Conservation (phyloP, 2,797 vertebrate species). For the Myripristis murdjan region DNA sequence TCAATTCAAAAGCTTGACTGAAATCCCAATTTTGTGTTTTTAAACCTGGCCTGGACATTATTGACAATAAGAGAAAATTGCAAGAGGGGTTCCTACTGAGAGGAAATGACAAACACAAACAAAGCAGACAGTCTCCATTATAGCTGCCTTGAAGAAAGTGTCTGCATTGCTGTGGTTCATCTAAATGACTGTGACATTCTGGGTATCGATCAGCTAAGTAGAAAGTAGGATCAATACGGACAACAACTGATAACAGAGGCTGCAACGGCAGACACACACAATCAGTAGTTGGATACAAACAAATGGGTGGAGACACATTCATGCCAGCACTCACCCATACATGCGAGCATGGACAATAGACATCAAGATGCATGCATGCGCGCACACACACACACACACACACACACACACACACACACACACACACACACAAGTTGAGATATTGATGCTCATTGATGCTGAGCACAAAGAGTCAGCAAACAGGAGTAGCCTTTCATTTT, state of each 20-base stretch:
- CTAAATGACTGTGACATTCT: conserved; percentile 80
- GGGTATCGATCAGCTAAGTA: conserved; percentile 74
- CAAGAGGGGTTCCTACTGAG: conserved; percentile 44
- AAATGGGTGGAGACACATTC: conserved; percentile 21
- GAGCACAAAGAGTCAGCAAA: conserved; percentile 38
- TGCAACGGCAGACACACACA: conserved; percentile 36
- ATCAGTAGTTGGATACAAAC: conserved; percentile 34
- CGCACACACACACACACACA: conserved; percentile 24
- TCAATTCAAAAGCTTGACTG: conserved; percentile 43
- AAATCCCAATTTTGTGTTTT: conserved; percentile 57
- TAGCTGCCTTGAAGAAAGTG: conserved; percentile 57
- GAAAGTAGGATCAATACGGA: conserved; percentile 76
- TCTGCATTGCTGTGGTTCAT: conserved; percentile 51
- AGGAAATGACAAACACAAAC: conserved; percentile 51
- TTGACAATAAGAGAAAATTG: conserved; percentile 62
- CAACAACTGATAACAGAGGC: conserved; percentile 65
- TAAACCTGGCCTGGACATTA: conserved; percentile 41
- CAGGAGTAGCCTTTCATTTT: conserved; percentile 31
- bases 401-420: no score
- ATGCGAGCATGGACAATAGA: conserved; percentile 19
- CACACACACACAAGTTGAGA: conserved; percentile 8
- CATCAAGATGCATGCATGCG: conserved; percentile 20
- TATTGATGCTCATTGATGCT: conserved; percentile 27
- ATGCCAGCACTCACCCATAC: conserved; percentile 20
- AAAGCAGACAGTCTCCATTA: conserved; percentile 55